Base-by-base conservation (phyloP, 1,140 invertebrate genomes). In the Drosophila paulistorum region DNA sequence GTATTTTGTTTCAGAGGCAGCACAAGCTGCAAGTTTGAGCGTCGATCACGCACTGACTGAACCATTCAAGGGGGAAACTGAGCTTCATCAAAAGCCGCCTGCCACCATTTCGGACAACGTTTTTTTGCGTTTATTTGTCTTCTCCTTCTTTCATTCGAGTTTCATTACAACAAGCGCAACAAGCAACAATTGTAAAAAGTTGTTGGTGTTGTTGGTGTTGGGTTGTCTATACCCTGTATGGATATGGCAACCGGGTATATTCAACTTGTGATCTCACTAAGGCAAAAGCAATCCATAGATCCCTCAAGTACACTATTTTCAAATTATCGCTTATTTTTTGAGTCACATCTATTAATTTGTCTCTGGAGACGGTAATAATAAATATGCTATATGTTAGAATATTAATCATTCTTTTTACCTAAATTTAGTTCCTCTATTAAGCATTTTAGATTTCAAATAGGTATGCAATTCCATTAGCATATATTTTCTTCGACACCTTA, bases 21-120 rank as follows among this genome's bases (percentile, higher is more conserved):
- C 67, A 87, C 83, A 80, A 86, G 83, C 78, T 76, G 62, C 77
- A 71, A 62, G 74, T 71, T 68, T 59, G 68, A 87, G 80, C 84
- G 65, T 73, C 80, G 64, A 89, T 81, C 85, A 89, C 80, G 84
- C 84, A 89, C 84, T 89, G 72, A 85, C 75, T 67, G 39, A 39
- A 77, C 30, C 39, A 51, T 51, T 62, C 37, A n/a, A 71, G 17
- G 11, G n/a, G 61, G 41, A 10, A 30, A 23, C 74, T 76, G 41
- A 10, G 39, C 74, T 76, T 70, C 57, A 68, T 30, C 59, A 51
- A 51, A 51, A 51, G 45, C 45, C 45, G 45, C 17, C 45, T 51
- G 45, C 17, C 45, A 51, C 37, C 59, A 61, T 17, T 37, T 59
- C 65, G 39, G 65, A 59, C 65, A 63, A 57, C 14, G 55, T 42